A percentile compares a stretch with the other conserved stretches of the same genome.
These are phyloP conservation scores for Mobula birostris DNA, from an alignment of 2,113 vertebrate species.

Conservation along the genomic window DNA sequence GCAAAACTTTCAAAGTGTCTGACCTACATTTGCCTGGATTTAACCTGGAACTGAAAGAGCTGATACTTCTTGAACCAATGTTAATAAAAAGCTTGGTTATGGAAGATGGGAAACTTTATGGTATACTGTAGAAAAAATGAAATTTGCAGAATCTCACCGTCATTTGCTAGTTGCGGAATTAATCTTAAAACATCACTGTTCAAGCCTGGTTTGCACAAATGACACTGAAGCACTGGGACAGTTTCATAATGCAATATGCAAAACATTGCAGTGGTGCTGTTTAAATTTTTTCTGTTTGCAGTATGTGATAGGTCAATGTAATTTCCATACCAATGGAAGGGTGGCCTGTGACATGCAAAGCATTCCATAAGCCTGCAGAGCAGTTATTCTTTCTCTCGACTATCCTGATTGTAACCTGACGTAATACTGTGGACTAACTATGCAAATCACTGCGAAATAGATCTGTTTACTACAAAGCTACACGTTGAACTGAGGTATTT, in stretches of 20 bases:
- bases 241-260: neutral
- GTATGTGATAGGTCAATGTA: neutral
- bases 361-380: neutral
- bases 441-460: neutral
- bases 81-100: neutral
- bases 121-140: neutral
- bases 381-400: conserved; percentile 8
- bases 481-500: neutral
- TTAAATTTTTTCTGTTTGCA: neutral
- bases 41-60: neutral
- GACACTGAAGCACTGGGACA: neutral
- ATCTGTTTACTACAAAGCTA: neutral
- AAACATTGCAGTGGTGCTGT: neutral
- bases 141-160: neutral
- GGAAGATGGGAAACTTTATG: neutral
- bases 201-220: neutral
- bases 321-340: conserved; percentile 17
- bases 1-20: neutral
- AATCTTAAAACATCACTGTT: neutral
- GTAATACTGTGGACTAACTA: neutral
- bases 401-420: neutral
- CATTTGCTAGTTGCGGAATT: neutral
- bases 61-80: neutral
- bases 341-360: conserved; percentile 3
- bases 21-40: neutral